These are phyloP conservation scores for Xiphydria camelus DNA, from an alignment of 2,888 invertebrate genomes.

Conservation along the genomic window DNA sequence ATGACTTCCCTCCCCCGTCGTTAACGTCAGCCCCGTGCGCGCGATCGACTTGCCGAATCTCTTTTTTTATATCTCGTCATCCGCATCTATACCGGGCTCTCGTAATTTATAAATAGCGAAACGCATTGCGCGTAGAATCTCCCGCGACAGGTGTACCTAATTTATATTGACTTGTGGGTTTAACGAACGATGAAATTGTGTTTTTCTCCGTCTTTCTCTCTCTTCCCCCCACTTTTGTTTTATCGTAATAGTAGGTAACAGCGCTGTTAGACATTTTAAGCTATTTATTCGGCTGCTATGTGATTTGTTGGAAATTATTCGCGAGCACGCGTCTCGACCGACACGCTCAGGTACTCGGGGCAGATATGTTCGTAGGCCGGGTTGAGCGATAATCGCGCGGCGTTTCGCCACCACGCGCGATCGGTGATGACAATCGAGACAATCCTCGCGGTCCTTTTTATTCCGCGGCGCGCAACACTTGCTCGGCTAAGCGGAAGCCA, in stretches of 20 bases:
- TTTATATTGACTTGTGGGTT: constrained; percentile 11
- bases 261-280: constrained; percentile 38
- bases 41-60: constrained; percentile 21
- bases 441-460: too few relatives aligned
- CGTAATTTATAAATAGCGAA: constrained; percentile 26
- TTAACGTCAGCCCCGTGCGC: too few relatives aligned
- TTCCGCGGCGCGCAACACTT: too few relatives aligned
- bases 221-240: constrained; percentile 4
- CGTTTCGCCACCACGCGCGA: too few relatives aligned
- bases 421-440: too few relatives aligned
- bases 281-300: constrained; percentile 40
- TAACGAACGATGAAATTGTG: constrained; percentile 10
- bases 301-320: constrained; percentile 42
- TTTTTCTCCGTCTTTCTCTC: constrained; percentile 5
- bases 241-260: constrained; percentile 24
- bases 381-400: too few relatives aligned
- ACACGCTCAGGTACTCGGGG: too few relatives aligned
- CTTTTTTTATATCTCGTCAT: constrained; percentile 13
- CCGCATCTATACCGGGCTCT: constrained; percentile 12
- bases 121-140: constrained; percentile 17
- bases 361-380: too few relatives aligned
- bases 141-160: constrained; percentile 18
- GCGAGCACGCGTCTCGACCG: too few relatives aligned
- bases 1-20: too few relatives aligned
- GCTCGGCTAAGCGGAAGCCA: too few relatives aligned